Conservation (phyloP, 2,888 invertebrate genomes). For the Philereme vetulata region DNA sequence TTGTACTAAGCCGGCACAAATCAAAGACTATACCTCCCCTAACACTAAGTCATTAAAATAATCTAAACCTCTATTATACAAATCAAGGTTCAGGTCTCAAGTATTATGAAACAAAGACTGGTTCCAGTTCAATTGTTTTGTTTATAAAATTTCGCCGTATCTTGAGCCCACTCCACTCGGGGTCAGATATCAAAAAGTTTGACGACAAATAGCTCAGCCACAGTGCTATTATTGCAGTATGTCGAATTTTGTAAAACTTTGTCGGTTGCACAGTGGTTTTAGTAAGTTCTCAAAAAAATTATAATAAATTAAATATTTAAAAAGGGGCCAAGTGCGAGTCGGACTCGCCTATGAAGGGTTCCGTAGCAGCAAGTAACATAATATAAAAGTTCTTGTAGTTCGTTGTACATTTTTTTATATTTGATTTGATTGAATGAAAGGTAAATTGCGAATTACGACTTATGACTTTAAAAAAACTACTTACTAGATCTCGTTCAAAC, state of each 20-base stretch:
- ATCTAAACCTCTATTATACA: constrained; percentile 1
- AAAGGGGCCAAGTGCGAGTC: no score
- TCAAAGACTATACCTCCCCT: constrained; percentile 3
- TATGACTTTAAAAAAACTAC: no score
- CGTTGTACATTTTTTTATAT: no score
- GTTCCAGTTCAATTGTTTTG: constrained; percentile 19
- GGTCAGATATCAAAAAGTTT: constrained; percentile 48
- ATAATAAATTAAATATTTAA: no score
- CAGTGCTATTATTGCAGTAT: constrained; percentile 15
- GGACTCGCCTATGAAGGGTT: no score
- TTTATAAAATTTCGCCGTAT: constrained; percentile 34
- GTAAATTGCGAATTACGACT: no score
- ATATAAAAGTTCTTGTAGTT: no score
- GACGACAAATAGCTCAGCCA: constrained; percentile 41
- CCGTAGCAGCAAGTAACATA: no score
- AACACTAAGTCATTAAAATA: background rate
- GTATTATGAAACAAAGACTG: constrained; percentile 21
- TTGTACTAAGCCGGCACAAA: constrained; percentile 1
- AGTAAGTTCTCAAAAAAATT: no score
- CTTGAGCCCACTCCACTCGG: constrained; percentile 30
- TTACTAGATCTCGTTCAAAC: no score
- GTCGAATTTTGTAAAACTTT: background rate
- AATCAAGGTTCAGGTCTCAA: background rate
- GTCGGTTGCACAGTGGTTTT: no score
- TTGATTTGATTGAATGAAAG: no score